Evolutionary conservation across 2,888 invertebrate genomes (phyloP).

Genomic region (Azorinus chamasolen): DNA sequence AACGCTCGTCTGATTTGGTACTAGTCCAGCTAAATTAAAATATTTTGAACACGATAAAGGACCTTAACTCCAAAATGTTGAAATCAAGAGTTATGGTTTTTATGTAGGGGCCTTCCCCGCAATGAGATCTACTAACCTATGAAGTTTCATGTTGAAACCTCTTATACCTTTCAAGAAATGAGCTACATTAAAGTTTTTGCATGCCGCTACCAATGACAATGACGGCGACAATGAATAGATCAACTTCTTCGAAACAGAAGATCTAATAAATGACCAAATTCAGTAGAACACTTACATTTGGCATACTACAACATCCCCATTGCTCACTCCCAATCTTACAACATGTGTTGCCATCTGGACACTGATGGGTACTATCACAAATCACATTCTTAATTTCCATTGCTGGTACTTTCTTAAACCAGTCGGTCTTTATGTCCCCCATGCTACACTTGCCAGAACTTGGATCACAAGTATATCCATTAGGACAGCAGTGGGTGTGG

Average conservation of each 20-base stretch:
- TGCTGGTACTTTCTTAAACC: conserved; percentile 59
- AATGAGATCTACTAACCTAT: too few relatives aligned
- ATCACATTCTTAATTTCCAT: conserved; percentile 15
- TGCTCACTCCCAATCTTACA: conserved; percentile 68
- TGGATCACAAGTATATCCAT: conserved; percentile 69
- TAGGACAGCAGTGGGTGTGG: conserved; percentile 77
- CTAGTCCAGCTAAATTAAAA: too few relatives aligned
- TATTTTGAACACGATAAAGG: too few relatives aligned
- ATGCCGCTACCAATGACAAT: background rate
- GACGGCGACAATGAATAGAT: background rate
- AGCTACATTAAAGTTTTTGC: too few relatives aligned
- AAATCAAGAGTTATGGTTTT: too few relatives aligned
- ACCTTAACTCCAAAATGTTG: too few relatives aligned
- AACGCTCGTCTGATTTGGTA: too few relatives aligned
- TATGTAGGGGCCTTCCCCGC: too few relatives aligned
- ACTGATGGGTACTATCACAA: conserved; percentile 37
- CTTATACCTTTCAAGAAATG: too few relatives aligned
- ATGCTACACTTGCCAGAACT: conserved; percentile 60
- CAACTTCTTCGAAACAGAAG: background rate
- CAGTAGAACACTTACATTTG: conserved; percentile 47
- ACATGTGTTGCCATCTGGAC: conserved; percentile 68
- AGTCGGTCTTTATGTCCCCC: conserved; percentile 35
- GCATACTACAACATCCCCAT: conserved; percentile 75
- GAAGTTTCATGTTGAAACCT: too few relatives aligned
- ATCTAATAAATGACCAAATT: background rate